phyloP scores from a whole-genome alignment of 2,797 vertebrate species.

The Enteromius afrohamiltoni region DNA sequence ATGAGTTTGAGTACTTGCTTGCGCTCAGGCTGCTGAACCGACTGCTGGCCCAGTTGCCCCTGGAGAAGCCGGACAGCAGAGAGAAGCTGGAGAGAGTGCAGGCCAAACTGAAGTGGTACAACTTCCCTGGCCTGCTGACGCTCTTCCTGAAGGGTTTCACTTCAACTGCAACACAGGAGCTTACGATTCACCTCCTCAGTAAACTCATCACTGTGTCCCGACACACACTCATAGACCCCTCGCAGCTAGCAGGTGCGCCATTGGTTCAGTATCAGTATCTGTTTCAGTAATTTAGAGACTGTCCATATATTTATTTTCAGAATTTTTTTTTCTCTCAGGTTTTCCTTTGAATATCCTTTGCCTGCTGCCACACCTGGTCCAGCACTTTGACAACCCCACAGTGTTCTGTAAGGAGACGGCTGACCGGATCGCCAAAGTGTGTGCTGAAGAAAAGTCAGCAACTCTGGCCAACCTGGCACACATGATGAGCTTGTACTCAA shows the following conservation, averaged over 20 bases:
- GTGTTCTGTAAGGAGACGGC: constrained; percentile 98
- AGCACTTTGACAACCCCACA: constrained; percentile 98
- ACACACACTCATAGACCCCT: constrained; percentile 91
- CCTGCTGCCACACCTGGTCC: constrained; percentile 97
- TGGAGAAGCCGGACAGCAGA: constrained; percentile 91
- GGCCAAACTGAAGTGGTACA: constrained; percentile 94
- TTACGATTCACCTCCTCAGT: constrained; percentile 97
- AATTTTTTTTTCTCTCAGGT: constrained; percentile 79
- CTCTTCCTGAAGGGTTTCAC: constrained; percentile 99
- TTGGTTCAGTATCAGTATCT: background rate
- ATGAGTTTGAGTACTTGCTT: constrained; percentile 97
- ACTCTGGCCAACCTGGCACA: constrained; percentile 96
- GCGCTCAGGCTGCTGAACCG: constrained; percentile 95
- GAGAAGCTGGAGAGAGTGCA: constrained; percentile 93
- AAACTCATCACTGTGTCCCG: constrained; percentile 94
- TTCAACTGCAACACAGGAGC: constrained; percentile 94
- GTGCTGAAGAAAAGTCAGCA: constrained; percentile 92
- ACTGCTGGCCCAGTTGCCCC: constrained; percentile 91
- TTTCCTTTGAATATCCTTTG: constrained; percentile 98
- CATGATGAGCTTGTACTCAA: constrained; percentile 99
- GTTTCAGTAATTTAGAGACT: background rate
- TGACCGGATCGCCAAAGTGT: constrained; percentile 96
- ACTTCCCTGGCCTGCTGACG: constrained; percentile 95
- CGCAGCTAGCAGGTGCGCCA: constrained; percentile 87
- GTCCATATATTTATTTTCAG: background rate